Evolutionary conservation across 2,113 vertebrate species (phyloP).

Genomic region (Alces alces): DNA sequence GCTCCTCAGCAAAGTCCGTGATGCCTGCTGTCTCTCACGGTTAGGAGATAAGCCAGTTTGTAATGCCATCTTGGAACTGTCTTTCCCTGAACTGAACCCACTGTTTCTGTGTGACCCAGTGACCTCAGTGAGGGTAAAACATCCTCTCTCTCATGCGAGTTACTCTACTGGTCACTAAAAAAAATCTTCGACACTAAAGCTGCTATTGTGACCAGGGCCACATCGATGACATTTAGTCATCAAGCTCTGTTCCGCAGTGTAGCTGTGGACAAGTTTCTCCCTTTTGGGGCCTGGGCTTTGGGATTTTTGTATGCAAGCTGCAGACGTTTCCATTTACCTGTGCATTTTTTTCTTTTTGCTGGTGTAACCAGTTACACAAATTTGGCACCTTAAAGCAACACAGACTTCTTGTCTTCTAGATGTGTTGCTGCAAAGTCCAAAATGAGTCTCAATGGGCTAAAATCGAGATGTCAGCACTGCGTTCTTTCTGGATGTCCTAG

Average conservation of each 20-base stretch:
- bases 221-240: fast-evolving
- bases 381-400: neutral
- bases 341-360: neutral
- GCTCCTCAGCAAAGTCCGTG: fast-evolving
- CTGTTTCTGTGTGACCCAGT: neutral
- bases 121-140: neutral
- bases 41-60: neutral
- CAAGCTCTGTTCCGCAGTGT: neutral
- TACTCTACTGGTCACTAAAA: neutral
- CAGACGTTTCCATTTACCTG: neutral
- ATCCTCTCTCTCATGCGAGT: neutral
- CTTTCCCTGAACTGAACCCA: neutral
- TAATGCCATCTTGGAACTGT: neutral
- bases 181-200: neutral
- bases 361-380: neutral
- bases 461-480: neutral
- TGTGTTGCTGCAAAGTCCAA: neutral
- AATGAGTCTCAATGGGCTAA: neutral
- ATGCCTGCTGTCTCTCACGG: neutral
- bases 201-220: neutral
- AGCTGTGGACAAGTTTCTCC: neutral
- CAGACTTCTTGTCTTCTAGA: neutral
- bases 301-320: neutral
- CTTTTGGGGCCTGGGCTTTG: neutral
- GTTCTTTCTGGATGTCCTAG: neutral